Base-by-base conservation (phyloP, 2,797 vertebrate genomes). In the Cyclopterus lumpus region DNA sequence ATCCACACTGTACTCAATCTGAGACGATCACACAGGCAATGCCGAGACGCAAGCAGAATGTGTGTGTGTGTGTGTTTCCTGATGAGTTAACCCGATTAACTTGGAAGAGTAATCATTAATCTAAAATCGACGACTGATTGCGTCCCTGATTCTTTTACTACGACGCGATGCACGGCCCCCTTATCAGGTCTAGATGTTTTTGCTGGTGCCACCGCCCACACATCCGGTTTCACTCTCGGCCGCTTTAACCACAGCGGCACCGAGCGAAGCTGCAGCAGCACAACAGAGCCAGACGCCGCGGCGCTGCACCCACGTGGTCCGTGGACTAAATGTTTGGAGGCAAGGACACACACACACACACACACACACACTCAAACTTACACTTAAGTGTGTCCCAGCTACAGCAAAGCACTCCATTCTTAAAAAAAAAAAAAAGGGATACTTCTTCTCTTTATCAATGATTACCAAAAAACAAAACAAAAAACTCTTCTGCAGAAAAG, bases 1-100 rank as follows among this genome's bases (percentile, higher is more conserved):
- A 88, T 85, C 82, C 57, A 83, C 68, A 79, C 55, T 71, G 34
- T 58, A 71, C 72, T 75, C 51, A 75, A 85, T 75, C 71, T 62
- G 24, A 75, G 68, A 80, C n/a, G 40, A 68, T 38, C 66, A 71
- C 66, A 44, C 60, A 67, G 15, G 44, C 18, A 67, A 68, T 20
- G 46, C 14, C 8, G 20, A 78, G 15, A 46, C 57, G 60, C 1
- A 54, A 44, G 36, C 20, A 48, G 12, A 38, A 38, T 44, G 70
- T 38, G 30, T 15, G 44, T 34, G 38, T 14, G 18, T 5, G 4
- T 1, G 42, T 1, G 38, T 3, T 3, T 20, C n/a, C n/a, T n/a
- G n/a, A n/a, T n/a, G n/a, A n/a, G 57, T 46, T 20, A n/a, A n/a
- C n/a, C n/a, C n/a, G n/a, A n/a, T n/a, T n/a, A n/a, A n/a, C n/a